phyloP scores from a whole-genome alignment of 2,113 vertebrate species.

The Aix galericulata region DNA sequence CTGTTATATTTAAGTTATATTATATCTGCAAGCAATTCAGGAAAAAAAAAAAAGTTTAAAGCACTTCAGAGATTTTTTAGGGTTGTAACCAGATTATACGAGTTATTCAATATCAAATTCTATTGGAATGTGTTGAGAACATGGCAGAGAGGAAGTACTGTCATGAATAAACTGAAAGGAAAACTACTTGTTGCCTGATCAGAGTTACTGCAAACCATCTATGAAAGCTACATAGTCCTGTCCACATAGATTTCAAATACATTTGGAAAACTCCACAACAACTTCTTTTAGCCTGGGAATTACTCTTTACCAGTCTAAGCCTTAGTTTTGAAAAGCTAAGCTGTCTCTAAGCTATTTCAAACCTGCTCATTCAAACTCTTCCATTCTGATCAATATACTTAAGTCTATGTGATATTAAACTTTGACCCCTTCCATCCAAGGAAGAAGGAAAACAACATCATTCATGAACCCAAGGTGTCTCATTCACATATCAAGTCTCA shows the following conservation, averaged over 20 bases:
- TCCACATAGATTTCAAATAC: neutral
- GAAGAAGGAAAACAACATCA: constrained; percentile 32
- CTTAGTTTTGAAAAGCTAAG: constrained; percentile 18
- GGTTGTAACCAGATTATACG: neutral
- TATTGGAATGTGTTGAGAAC: neutral
- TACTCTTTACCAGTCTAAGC: neutral
- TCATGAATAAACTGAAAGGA: neutral
- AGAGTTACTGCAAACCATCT: neutral
- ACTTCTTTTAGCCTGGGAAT: neutral
- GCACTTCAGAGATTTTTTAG: neutral
- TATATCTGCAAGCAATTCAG: neutral
- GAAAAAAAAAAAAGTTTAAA: neutral
- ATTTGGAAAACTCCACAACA: neutral
- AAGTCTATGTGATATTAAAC: constrained; percentile 33
- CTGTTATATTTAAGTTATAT: neutral
- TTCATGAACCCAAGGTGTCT: neutral
- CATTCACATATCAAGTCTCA: neutral
- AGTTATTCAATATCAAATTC: neutral
- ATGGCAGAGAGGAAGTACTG: neutral
- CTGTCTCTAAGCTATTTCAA: neutral
- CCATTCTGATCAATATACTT: constrained; percentile 59
- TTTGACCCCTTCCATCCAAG: constrained; percentile 21
- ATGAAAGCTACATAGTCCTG: neutral
- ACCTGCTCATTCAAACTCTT: neutral
- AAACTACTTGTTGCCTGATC: neutral